Evolutionary conservation across 2,888 invertebrate genomes (phyloP).

Genomic region (Lomographa bimaculata): DNA sequence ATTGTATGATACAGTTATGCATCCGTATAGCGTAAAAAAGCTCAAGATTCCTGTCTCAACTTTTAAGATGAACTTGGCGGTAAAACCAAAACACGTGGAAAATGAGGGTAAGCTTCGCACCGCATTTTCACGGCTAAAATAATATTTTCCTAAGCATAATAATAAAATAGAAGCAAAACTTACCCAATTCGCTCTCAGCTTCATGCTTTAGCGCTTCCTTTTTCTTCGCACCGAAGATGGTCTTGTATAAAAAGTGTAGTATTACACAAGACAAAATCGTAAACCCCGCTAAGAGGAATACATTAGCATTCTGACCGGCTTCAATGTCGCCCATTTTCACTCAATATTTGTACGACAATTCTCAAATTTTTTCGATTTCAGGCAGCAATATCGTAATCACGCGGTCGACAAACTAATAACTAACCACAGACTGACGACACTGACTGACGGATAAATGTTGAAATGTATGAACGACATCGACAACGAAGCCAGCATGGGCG

Average conservation of each 20-base stretch:
- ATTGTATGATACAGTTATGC: too few relatives aligned
- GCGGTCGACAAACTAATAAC: slow-evolving; percentile 57
- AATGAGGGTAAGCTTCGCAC: neutral
- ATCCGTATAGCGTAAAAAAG: slow-evolving; percentile 40
- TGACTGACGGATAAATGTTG: too few relatives aligned
- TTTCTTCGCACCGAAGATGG: slow-evolving; percentile 62
- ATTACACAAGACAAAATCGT: slow-evolving; percentile 62
- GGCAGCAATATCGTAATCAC: slow-evolving; percentile 60
- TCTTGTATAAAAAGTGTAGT: slow-evolving; percentile 68
- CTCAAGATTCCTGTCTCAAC: too few relatives aligned
- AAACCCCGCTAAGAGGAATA: slow-evolving; percentile 54
- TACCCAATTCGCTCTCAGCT: slow-evolving; percentile 68
- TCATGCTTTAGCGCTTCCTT: slow-evolving; percentile 60
- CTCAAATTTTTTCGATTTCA: slow-evolving; percentile 35
- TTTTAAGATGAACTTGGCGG: too few relatives aligned
- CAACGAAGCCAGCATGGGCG: too few relatives aligned
- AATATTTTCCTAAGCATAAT: neutral
- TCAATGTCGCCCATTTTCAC: slow-evolving; percentile 74
- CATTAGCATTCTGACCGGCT: slow-evolving; percentile 61
- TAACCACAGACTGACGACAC: slow-evolving; percentile 53
- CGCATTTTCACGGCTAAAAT: neutral
- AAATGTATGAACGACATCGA: too few relatives aligned
- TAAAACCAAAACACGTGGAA: slow-evolving; percentile 21
- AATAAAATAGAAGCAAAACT: slow-evolving; percentile 26
- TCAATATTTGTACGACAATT: slow-evolving; percentile 55